Conservation (phyloP, 1,140 invertebrate species). For the Thaumatotibia leucotreta region DNA sequence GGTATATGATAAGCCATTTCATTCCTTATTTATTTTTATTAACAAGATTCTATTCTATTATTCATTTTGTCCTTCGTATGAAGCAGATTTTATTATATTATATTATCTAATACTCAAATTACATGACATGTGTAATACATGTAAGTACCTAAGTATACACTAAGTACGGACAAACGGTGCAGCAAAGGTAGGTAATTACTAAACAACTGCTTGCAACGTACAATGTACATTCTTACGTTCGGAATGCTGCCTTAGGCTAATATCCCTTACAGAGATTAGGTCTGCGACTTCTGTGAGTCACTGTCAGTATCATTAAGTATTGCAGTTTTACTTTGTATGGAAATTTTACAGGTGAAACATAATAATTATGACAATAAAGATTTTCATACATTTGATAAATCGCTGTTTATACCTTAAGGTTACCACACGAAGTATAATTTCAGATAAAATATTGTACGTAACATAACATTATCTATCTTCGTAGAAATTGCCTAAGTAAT, state of each 20-base stretch:
- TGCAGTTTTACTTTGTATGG: conserved; percentile 1
- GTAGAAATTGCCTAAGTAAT: not conserved
- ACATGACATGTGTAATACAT: not conserved
- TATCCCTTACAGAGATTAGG: conserved; percentile 2
- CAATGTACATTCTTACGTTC: conserved; percentile 9
- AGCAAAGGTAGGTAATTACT: not conserved
- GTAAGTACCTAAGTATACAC: no score
- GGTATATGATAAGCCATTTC: no score
- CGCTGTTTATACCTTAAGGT: not conserved
- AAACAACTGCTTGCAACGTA: not conserved
- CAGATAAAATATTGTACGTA: not conserved
- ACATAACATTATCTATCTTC: not conserved
- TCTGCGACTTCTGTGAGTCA: not conserved
- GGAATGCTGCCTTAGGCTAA: conserved; percentile 5
- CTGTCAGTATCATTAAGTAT: no score
- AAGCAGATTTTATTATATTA: no score
- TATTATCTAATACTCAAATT: no score
- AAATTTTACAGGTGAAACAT: not conserved
- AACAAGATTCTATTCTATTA: no score
- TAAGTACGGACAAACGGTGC: not conserved
- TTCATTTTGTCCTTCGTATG: no score
- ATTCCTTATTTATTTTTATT: no score
- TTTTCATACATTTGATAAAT: not conserved
- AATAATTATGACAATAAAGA: conserved; percentile 2
- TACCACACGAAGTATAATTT: not conserved